A percentile compares a stretch with the other conserved stretches of the same genome.
These are phyloP conservation scores for Stramonita haemastoma DNA, from an alignment of 2,888 invertebrate species.

Conservation along the genomic window DNA sequence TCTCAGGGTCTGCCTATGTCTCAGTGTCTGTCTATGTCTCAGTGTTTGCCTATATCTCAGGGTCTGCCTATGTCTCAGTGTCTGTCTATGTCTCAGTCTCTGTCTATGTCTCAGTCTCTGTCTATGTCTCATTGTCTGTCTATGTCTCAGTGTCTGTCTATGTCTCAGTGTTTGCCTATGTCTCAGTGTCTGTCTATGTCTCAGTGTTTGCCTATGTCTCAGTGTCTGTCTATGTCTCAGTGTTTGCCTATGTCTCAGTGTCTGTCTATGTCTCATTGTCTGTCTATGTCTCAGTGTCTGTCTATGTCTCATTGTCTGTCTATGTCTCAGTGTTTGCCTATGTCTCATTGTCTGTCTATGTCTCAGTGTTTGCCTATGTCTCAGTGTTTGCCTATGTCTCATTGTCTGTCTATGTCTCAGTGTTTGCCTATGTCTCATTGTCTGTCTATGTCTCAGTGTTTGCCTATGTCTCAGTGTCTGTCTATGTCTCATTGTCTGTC, in stretches of 20 bases:
- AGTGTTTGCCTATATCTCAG: neutral
- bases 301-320: neutral
- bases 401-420: too few species aligned
- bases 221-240: neutral
- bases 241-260: neutral
- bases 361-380: too few species aligned
- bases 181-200: neutral
- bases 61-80: neutral
- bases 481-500: too few species aligned
- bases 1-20: neutral
- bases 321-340: neutral
- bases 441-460: too few species aligned
- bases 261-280: too few species aligned
- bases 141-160: neutral
- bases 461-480: too few species aligned
- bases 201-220: neutral
- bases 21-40: neutral
- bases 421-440: too few species aligned
- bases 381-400: too few species aligned
- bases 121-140: neutral
- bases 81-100: neutral
- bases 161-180: neutral
- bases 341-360: too few species aligned
- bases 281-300: neutral
- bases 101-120: neutral